Evolutionary conservation across 2,888 invertebrate genomes (phyloP).

Genomic region (Cordilura impudica): DNA sequence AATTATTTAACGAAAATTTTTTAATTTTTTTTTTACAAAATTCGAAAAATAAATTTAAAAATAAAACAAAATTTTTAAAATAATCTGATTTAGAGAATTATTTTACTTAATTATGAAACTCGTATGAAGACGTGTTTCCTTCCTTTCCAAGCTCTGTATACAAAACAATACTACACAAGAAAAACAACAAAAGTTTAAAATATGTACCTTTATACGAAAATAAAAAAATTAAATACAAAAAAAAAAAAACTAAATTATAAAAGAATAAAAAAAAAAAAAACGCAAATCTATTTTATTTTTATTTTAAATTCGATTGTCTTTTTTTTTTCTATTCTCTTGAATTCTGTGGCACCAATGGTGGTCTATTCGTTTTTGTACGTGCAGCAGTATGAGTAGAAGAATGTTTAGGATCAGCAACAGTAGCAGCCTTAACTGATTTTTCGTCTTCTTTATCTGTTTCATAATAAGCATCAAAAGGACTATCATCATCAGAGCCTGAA

Average conservation of each 20-base stretch:
- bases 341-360: conserved; percentile 53
- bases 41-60: neutral
- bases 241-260: conserved; percentile 19
- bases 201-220: conserved; percentile 14
- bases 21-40: no score
- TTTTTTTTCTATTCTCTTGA: conserved; percentile 7
- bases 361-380: conserved; percentile 14
- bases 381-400: conserved; percentile 25
- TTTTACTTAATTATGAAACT: no score
- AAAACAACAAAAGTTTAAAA: neutral
- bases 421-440: conserved; percentile 65
- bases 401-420: conserved; percentile 43
- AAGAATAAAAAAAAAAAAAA: neutral
- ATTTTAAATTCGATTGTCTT: conserved; percentile 5
- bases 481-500: conserved; percentile 75
- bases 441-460: conserved; percentile 73
- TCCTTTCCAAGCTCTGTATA: neutral
- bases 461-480: conserved; percentile 75
- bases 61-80: neutral
- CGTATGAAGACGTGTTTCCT: neutral
- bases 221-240: conserved; percentile 27
- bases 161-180: conserved; percentile 18
- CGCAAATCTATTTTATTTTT: neutral
- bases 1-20: no score
- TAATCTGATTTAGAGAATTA: no score